phyloP scores from a whole-genome alignment of 2,888 invertebrate species.

The Apotomis betuletana region DNA sequence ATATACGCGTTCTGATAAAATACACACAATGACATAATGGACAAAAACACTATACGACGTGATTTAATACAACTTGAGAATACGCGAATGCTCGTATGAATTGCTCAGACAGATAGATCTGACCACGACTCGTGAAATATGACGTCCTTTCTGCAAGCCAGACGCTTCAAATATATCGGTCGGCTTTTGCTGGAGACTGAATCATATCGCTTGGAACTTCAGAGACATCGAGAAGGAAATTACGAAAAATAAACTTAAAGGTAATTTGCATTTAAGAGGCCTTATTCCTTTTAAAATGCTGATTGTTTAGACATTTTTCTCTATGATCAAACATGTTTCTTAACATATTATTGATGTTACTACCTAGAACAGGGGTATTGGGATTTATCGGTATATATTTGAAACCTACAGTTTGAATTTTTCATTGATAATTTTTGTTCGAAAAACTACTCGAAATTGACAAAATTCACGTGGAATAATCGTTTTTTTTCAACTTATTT shows the following conservation, averaged over 20 bases:
- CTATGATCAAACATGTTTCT: too few species aligned
- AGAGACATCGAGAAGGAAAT: background rate
- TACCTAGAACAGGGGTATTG: too few species aligned
- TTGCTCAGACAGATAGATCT: slow-evolving; percentile 76
- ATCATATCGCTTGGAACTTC: slow-evolving; percentile 65
- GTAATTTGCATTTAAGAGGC: slow-evolving; percentile 15
- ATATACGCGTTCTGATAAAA: slow-evolving; percentile 68
- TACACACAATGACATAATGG: slow-evolving; percentile 67
- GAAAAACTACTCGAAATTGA: too few species aligned
- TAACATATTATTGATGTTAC: too few species aligned
- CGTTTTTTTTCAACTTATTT: too few species aligned
- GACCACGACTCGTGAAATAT: slow-evolving; percentile 78
- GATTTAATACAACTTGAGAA: slow-evolving; percentile 72
- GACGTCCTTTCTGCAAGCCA: slow-evolving; percentile 62
- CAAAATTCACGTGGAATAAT: too few species aligned
- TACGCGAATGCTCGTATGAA: slow-evolving; percentile 71
- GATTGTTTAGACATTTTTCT: too few species aligned
- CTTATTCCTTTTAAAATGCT: too few species aligned
- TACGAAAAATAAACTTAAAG: slow-evolving; percentile 5
- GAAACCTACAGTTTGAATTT: too few species aligned
- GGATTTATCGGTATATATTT: too few species aligned
- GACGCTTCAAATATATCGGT: slow-evolving; percentile 62
- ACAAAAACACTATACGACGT: slow-evolving; percentile 72
- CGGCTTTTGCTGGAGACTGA: slow-evolving; percentile 68
- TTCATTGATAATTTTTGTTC: too few species aligned